phyloP scores from a whole-genome alignment of 2,797 vertebrate species.

The Sciurus carolinensis region DNA sequence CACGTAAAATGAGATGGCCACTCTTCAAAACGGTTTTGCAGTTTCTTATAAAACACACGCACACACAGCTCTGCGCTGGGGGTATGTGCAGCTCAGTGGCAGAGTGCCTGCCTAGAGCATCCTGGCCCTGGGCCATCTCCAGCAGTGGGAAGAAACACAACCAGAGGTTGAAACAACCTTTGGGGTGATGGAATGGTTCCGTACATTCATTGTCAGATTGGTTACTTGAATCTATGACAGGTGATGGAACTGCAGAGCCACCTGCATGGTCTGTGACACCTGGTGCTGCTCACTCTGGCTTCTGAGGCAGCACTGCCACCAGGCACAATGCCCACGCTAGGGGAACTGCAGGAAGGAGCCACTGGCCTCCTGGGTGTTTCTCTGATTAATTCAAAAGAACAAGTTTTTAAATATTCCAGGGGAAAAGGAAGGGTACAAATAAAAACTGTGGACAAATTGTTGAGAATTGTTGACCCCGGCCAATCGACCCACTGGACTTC shows the following conservation, averaged over 20 bases:
- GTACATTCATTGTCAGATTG: neutral
- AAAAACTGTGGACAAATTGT: neutral
- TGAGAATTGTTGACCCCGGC: conserved; percentile 8
- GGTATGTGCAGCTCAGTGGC: too few species aligned
- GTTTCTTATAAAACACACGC: neutral
- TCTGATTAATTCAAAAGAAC: conserved; percentile 13
- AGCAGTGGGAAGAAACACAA: neutral
- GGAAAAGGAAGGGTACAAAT: neutral
- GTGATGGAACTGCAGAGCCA: neutral
- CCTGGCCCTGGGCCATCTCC: too few species aligned
- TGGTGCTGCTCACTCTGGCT: rapidly evolving
- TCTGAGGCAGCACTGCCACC: neutral
- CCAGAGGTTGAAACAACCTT: neutral
- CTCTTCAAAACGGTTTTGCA: neutral
- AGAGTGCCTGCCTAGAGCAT: neutral
- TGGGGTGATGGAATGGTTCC: neutral
- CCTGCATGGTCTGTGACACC: neutral
- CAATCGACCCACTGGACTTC: neutral
- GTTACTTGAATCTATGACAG: neutral
- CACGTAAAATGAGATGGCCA: neutral
- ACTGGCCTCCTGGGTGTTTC: neutral
- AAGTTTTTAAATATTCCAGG: neutral
- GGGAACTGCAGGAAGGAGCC: neutral
- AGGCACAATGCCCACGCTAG: neutral
- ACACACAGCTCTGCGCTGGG: neutral